A percentile compares a stretch with the other conserved stretches of the same genome.
phyloP scores from a whole-genome alignment of 2,888 invertebrate species.

The Eueremaeus valkanovi region DNA sequence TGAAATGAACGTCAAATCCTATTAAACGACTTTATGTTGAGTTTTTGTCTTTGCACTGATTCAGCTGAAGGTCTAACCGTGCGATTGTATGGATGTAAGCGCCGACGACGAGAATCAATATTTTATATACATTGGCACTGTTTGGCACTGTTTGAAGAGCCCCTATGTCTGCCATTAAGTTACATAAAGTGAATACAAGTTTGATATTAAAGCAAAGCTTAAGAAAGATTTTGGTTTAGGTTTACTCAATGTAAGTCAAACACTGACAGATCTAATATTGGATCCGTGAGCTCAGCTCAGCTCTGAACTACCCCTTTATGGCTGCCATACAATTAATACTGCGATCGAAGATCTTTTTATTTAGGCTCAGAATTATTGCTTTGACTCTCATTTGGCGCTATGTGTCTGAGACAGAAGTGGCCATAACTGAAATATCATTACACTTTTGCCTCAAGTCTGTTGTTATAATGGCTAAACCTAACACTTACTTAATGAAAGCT shows the following conservation, averaged over 20 bases:
- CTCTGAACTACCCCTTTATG: not conserved
- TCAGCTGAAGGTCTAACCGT: not conserved
- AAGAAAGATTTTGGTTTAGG: not conserved
- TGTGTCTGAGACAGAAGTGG: slow-evolving; percentile 20
- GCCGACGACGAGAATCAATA: not conserved
- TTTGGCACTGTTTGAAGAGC: not conserved
- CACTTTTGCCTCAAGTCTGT: slow-evolving; percentile 2
- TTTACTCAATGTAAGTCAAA: not conserved
- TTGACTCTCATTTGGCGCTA: not conserved
- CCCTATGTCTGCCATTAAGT: not conserved
- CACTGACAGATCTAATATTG: not conserved
- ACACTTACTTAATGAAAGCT: not conserved
- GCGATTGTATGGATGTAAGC: not conserved
- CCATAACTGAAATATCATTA: not conserved
- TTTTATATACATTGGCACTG: not conserved
- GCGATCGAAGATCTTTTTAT: not conserved
- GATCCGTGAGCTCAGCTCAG: not conserved
- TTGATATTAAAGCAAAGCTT: slow-evolving; percentile 10
- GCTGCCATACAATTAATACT: not conserved
- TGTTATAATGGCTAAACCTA: not conserved
- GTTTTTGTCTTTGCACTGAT: not conserved
- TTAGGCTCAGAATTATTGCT: not conserved
- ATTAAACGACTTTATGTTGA: not conserved
- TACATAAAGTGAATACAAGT: slow-evolving; percentile 13
- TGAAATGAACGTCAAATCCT: not conserved